Evolutionary conservation across 2,888 invertebrate species (phyloP).

Genomic region (Villa cingulata): DNA sequence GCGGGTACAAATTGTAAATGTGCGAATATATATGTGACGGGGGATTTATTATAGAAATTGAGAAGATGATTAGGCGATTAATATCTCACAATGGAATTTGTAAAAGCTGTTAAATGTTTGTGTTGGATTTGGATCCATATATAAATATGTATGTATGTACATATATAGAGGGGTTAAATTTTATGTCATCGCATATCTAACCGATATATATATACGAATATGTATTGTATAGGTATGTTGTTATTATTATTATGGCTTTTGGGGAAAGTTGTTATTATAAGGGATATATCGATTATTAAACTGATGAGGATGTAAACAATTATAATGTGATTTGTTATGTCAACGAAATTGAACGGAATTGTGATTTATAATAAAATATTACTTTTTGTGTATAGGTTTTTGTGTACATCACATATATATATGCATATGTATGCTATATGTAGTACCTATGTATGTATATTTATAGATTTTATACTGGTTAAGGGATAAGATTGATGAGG

Average conservation of each 20-base stretch:
- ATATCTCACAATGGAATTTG: neutral
- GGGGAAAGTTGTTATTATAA: neutral
- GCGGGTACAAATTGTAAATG: too few species aligned
- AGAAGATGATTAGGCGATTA: neutral
- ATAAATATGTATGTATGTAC: too few species aligned
- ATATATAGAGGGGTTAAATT: neutral
- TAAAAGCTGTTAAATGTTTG: too few species aligned
- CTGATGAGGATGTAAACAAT: neutral
- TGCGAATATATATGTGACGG: too few species aligned
- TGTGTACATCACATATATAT: too few species aligned
- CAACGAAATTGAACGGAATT: neutral
- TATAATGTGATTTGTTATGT: neutral
- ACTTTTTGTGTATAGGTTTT: neutral
- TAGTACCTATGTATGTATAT: too few species aligned
- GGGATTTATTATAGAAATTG: neutral
- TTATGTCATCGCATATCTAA: neutral
- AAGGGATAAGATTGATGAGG: neutral
- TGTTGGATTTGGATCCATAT: too few species aligned
- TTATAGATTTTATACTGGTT: too few species aligned
- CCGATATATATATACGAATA: neutral
- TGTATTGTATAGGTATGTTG: too few species aligned
- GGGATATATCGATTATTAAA: neutral
- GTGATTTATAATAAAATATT: neutral
- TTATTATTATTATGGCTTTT: neutral
- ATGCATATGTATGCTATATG: too few species aligned